phyloP scores from a whole-genome alignment of 1,140 invertebrate species.

The Drepana arcuata region DNA sequence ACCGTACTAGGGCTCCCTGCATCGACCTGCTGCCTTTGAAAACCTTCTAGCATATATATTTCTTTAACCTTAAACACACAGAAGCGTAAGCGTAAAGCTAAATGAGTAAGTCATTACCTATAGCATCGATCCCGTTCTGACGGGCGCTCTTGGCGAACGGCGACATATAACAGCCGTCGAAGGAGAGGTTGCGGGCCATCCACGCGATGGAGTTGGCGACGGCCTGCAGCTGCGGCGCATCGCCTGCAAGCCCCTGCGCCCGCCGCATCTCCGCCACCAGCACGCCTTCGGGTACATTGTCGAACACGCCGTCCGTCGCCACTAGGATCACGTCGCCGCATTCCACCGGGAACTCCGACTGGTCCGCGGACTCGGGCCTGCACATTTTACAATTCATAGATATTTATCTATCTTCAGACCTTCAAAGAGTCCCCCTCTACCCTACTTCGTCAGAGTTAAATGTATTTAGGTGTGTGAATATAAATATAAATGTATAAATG shows the following conservation, averaged over 20 bases:
- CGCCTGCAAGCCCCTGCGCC: conserved; percentile 51
- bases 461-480: no score
- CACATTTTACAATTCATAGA: no score
- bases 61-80: no score
- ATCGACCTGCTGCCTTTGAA: no score
- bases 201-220: conserved; percentile 95
- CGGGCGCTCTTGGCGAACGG: conserved; percentile 95
- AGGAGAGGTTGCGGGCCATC: conserved; percentile 93
- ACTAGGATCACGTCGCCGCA: conserved; percentile 96
- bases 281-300: conserved; percentile 94
- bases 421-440: neutral
- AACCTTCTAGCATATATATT: no score
- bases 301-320: conserved; percentile 98
- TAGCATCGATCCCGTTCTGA: conserved; percentile 92
- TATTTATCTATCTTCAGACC: neutral
- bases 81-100: no score
- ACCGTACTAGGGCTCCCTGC: no score
- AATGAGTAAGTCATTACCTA: no score
- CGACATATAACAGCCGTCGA: conserved; percentile 95
- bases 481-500: no score
- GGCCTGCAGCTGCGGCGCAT: conserved; percentile 84
- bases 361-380: conserved; percentile 93
- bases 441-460: no score
- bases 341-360: conserved; percentile 90
- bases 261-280: conserved; percentile 86